phyloP scores from a whole-genome alignment of 2,113 vertebrate genomes.

The Motacilla tschutschensis region DNA sequence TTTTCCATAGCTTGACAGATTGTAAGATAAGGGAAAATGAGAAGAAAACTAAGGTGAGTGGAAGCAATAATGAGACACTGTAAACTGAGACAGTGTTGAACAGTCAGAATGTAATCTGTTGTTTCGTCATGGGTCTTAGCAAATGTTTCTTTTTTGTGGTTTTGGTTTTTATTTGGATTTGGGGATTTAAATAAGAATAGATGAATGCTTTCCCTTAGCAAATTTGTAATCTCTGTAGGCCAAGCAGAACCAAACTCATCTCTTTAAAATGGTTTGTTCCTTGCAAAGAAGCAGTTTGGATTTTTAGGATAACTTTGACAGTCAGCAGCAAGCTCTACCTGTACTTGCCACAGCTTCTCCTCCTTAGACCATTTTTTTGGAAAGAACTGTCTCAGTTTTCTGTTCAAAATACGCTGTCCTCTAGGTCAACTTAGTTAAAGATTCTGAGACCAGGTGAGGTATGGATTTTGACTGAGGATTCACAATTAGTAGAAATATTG shows the following conservation, averaged over 20 bases:
- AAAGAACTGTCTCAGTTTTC: not conserved
- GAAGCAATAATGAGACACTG: not conserved
- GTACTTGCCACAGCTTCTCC: not conserved
- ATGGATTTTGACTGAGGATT: not conserved
- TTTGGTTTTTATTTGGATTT: not conserved
- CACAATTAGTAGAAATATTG: not conserved
- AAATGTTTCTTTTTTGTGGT: not conserved
- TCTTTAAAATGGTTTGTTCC: not conserved
- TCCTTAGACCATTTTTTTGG: not conserved
- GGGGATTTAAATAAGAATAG: not conserved
- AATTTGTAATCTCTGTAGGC: not conserved
- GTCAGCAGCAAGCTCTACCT: not conserved
- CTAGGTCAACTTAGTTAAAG: not conserved
- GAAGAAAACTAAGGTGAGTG: not conserved
- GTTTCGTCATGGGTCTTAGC: not conserved
- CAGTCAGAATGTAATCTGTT: not conserved
- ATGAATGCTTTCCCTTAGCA: not conserved
- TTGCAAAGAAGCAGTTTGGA: not conserved
- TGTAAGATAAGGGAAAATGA: not conserved
- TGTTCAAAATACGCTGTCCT: not conserved
- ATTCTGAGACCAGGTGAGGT: not conserved
- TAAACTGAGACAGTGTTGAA: not conserved
- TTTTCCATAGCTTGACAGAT: not conserved
- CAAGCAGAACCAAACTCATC: not conserved
- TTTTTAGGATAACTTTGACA: not conserved